Base-by-base conservation (phyloP, 2,797 vertebrate genomes). In the Loris lydekkerianus region DNA sequence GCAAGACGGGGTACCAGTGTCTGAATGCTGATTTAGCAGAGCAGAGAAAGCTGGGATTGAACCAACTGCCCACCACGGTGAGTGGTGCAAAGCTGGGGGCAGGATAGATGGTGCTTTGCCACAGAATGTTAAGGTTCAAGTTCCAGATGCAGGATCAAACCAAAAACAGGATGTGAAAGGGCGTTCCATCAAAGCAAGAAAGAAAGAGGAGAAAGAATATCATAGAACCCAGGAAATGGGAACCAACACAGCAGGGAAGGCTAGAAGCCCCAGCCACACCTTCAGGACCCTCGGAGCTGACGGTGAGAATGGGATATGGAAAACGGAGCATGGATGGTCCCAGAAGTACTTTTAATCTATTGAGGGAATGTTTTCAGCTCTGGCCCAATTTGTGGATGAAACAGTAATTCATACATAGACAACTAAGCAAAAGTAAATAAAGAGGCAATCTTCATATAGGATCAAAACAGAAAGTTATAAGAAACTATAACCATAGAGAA, bases 331-430 rank as follows among this genome's bases (percentile, higher is more conserved):
- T 29, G 1, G 49, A 9, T 31, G 46, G 49, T 61, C 14, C 27
- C 37, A 90, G n/a, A 82, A 69, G 23, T 83, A 31, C 25, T 93
- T 77, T 93, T 46, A 65, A 81, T 88, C 25, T 83, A n/a, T 15
- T 80, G 53, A 78, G 29, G 80, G 34, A 31, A 29, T 10, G 5
- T 25, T 83, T 83, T 73, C 31, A 90, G 7, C 29, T 78, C 69
- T 88, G 40, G 72, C 37, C 60, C 34, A 58, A 27, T 92, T 94
- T 86, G 8, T 80, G 81, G 40, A 43, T 91, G 73, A 90, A 87
- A 58, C 34, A 61, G 53, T 94, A 73, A 85, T 75, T 43, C 20
- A 72, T 67, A 40, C 23, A 43, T 49, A 49, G 56, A 80, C 92
- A 93, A 80, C 60, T 37, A 76, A 93, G 80, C 81, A 75, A 61